Evolutionary conservation across 1,140 invertebrate genomes (phyloP).

Genomic region (Monochamus saltuarius): DNA sequence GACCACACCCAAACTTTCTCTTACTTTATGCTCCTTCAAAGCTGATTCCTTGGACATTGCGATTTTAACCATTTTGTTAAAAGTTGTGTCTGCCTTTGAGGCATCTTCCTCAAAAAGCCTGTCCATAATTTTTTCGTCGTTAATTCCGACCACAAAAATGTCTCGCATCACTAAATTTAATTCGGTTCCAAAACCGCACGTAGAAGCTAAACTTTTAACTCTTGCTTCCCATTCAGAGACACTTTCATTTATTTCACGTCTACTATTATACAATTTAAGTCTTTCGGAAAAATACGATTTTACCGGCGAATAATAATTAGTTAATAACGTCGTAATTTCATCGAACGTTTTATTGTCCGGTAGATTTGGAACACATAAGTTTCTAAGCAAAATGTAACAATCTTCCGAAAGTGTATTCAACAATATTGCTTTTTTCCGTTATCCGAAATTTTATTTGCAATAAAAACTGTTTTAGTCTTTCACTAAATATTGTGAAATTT

Average conservation of each 20-base stretch:
- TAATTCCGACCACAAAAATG: constrained; percentile 19
- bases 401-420: constrained; percentile 3
- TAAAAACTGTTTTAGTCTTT: not conserved
- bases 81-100: not conserved
- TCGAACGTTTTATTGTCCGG: not conserved
- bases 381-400: not conserved
- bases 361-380: constrained; percentile 8
- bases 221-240: constrained; percentile 6
- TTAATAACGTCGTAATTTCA: not conserved
- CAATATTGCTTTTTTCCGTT: not conserved
- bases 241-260: not conserved
- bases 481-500: no score
- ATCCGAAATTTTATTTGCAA: constrained; percentile 2
- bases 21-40: not conserved
- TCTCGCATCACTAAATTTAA: constrained; percentile 8
- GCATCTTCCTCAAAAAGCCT: constrained; percentile 16
- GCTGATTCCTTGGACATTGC: not conserved
- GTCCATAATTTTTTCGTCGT: constrained; percentile 15
- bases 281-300: constrained; percentile 12
- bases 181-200: constrained; percentile 13
- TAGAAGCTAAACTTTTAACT: constrained; percentile 14
- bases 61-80: constrained; percentile 11
- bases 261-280: constrained; percentile 7
- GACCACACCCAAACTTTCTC: not conserved
- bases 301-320: constrained; percentile 4